Conservation (phyloP, 2,888 invertebrate species). For the Meteorus cinctellus region DNA sequence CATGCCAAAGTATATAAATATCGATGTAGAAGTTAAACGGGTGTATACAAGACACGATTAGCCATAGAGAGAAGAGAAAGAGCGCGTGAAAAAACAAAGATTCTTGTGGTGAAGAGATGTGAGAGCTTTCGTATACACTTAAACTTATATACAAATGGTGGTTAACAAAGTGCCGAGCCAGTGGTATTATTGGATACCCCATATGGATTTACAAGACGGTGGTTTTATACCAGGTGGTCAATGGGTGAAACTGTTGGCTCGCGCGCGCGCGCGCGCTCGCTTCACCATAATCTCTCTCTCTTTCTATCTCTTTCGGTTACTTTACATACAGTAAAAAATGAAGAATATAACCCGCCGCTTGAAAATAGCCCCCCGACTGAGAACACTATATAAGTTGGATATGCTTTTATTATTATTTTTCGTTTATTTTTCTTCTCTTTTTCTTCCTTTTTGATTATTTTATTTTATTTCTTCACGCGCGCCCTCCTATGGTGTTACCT, state of each 20-base stretch:
- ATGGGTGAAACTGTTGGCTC: conserved; percentile 50
- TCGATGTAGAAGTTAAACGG: conserved; percentile 24
- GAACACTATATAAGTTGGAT: conserved; percentile 47
- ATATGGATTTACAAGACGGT: conserved; percentile 40
- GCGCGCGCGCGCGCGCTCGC: conserved; percentile 38
- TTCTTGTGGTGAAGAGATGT: conserved; percentile 23
- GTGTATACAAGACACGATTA: conserved; percentile 18
- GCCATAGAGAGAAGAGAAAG: conserved; percentile 26
- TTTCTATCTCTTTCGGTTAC: background rate
- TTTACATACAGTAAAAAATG: conserved; percentile 10
- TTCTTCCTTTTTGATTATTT: conserved; percentile 54
- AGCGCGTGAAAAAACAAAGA: conserved; percentile 26
- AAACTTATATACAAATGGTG: conserved; percentile 1
- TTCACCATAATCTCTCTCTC: background rate
- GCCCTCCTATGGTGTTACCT: conserved; percentile 68
- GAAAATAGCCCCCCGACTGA: conserved; percentile 65
- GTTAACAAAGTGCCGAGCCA: conserved; percentile 43
- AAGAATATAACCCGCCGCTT: conserved; percentile 54
- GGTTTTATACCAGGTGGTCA: conserved; percentile 60
- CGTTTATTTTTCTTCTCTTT: conserved; percentile 60
- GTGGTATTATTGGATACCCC: conserved; percentile 41
- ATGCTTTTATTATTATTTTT: background rate
- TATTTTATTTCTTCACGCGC: conserved; percentile 61
- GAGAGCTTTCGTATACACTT: background rate
- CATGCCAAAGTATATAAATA: conserved; percentile 1